phyloP scores from a whole-genome alignment of 1,140 invertebrate species.

The Archegozetes longisetosus region DNA sequence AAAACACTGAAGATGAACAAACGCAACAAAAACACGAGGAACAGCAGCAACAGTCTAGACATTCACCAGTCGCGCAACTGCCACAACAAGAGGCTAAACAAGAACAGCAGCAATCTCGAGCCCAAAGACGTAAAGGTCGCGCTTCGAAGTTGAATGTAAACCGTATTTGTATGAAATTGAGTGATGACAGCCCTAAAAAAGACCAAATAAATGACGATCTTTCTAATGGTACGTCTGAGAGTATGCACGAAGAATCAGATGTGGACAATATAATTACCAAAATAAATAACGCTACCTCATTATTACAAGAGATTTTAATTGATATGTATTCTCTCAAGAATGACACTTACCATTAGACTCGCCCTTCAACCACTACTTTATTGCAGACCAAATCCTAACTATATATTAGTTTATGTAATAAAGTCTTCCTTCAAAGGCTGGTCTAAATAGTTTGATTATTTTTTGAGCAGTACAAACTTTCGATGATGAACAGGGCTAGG shows the following conservation, averaged over 20 bases:
- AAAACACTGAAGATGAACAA: background rate
- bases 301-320: constrained; percentile 9
- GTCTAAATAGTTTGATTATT: too few species aligned
- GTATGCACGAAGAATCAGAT: background rate
- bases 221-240: background rate
- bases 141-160: background rate
- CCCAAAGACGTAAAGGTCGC: background rate
- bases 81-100: background rate
- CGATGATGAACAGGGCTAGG: too few species aligned
- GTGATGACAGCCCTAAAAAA: background rate
- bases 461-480: too few species aligned
- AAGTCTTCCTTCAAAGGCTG: too few species aligned
- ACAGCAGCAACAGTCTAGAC: background rate
- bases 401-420: too few species aligned
- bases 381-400: background rate
- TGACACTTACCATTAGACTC: background rate
- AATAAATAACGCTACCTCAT: background rate
- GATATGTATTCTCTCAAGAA: background rate
- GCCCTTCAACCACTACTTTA: too few species aligned
- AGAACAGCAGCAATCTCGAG: background rate
- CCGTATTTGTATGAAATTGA: background rate
- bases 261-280: background rate
- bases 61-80: background rate
- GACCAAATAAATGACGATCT: background rate
- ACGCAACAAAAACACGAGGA: background rate